Conservation (phyloP, 2,888 invertebrate genomes). For the Frankliniella intonsa region DNA sequence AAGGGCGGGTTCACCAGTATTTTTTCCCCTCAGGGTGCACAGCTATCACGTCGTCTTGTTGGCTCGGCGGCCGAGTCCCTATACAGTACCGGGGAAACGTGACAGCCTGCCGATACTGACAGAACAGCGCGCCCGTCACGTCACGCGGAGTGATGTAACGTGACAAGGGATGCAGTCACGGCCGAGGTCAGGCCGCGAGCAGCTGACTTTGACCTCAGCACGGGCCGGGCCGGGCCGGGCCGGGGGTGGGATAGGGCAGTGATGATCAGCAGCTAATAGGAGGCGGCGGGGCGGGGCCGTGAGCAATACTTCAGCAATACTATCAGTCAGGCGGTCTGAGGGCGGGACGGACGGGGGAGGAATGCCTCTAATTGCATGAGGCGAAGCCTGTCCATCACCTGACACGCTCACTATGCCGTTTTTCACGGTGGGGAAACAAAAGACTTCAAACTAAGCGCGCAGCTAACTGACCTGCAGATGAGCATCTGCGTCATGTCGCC, state of each 20-base stretch:
- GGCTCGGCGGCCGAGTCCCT: too few relatives aligned
- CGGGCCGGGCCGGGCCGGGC: neutral
- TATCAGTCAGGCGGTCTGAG: neutral
- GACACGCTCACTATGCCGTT: neutral
- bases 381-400: neutral
- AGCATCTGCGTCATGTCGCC: conserved; percentile 25
- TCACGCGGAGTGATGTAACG: too few relatives aligned
- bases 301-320: neutral
- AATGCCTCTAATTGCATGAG: neutral
- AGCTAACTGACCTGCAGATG: neutral
- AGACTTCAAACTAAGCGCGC: neutral
- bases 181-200: too few relatives aligned
- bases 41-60: too few relatives aligned
- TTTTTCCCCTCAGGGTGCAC: too few relatives aligned
- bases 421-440: too few relatives aligned
- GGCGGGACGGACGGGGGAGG: neutral
- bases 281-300: neutral
- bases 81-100: too few relatives aligned
- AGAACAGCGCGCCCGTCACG: too few relatives aligned
- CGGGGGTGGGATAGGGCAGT: neutral
- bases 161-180: too few relatives aligned
- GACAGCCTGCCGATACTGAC: too few relatives aligned
- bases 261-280: neutral
- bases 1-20: too few relatives aligned
- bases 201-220: neutral